Base-by-base conservation (phyloP, 2,113 vertebrate species). In the Colistium nudipinnis region DNA sequence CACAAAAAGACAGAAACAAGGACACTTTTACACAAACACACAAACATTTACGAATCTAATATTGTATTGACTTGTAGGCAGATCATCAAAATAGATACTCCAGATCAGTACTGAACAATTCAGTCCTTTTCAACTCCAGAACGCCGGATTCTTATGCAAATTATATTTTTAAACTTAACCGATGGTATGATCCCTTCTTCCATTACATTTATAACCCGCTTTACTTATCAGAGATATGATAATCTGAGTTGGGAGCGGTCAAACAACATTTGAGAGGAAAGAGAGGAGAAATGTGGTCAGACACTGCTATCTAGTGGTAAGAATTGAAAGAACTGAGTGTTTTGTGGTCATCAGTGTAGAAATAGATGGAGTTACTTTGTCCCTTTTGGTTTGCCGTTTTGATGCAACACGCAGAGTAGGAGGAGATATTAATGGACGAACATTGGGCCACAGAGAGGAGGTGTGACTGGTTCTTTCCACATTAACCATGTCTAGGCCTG, bases 251-350 rank as follows among this genome's bases (percentile, higher is more conserved):
- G 30, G 12, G 12, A 63, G 7, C 12, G 61, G 43, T 7, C 64
- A 70, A 80, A 63, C 13, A 70, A 74, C 78, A 84, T 81, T 79
- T 79, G 78, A 82, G 65, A 83, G 54, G 38, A 53, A 25, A 24
- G 19, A 45, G 3, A 44, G 31, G n/a, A 4, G 16, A 72, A 57
- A 47, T 43, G 35, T 80, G 43, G n/a, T 53, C 47, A 47, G 64
- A 81, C 48, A 70, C 43, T 76, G 70, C 56, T 64, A 81, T 64
- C 82, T 84, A 16, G 47, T 82, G 83, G 78, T 27, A 0, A 35
- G 33, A 67, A 43, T 0, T 0, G 24, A 62, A 2, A 35, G 33
- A 11, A 24, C n/a, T n/a, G n/a, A n/a, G n/a, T 20, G n/a, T 36
- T 39, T 38, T 39, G 6, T n/a, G n/a, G n/a, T n/a, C n/a, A 5